phyloP scores from a whole-genome alignment of 2,797 vertebrate genomes.

The Spheniscus humboldti region DNA sequence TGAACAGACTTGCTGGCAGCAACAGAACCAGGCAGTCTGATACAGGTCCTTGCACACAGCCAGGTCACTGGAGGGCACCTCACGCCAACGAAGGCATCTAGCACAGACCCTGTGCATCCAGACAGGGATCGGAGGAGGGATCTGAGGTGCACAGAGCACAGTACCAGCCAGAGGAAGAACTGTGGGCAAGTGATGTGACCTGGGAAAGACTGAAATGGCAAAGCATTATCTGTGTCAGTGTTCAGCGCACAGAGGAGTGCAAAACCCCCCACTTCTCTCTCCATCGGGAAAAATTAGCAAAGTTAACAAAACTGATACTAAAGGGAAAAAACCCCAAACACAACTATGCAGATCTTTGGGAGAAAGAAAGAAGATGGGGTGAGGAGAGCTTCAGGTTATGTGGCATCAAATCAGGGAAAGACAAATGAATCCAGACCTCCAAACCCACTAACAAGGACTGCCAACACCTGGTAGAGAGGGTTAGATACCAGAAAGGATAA shows the following conservation, averaged over 20 bases:
- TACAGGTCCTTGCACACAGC: neutral
- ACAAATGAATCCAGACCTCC: neutral
- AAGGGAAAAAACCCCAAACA: neutral
- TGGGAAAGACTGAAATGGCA: neutral
- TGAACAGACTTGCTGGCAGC: neutral
- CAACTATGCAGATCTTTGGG: neutral
- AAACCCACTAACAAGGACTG: neutral
- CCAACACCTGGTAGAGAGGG: neutral
- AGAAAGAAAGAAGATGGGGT: neutral
- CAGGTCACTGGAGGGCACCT: neutral
- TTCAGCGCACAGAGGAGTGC: neutral
- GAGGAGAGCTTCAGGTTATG: neutral
- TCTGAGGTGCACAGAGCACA: neutral
- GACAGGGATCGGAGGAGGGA: neutral
- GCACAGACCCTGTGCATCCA: neutral
- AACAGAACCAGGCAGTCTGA: neutral
- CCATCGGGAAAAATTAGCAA: neutral
- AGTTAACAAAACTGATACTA: neutral
- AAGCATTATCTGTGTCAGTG: neutral
- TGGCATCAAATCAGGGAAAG: neutral
- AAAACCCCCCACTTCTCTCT: neutral
- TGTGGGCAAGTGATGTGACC: neutral
- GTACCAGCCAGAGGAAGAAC: neutral
- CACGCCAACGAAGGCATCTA: accelerated
- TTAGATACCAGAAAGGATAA: neutral